Evolutionary conservation across 92 coral and sea anemone genomes (phyloP).

Genomic region (Parazoanthus atlanticus): DNA sequence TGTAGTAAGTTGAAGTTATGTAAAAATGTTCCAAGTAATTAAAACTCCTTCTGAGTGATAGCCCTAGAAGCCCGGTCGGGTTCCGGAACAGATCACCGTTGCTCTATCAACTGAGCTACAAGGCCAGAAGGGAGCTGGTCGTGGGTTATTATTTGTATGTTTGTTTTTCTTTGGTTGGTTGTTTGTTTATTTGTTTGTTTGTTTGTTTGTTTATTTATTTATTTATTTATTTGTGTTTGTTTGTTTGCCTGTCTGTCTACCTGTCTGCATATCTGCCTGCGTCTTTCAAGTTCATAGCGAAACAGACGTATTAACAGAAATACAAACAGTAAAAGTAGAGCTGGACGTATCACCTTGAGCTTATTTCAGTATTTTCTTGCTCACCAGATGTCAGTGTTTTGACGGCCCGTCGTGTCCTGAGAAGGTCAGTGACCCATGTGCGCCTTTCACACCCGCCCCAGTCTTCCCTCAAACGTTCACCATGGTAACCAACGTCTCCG

Average conservation of each 20-base stretch:
- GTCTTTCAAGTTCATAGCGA: neutral
- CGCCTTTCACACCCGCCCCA: constrained; percentile 61
- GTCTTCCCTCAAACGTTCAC: constrained; percentile 67
- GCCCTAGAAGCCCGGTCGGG: too few species aligned
- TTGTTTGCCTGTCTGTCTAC: neutral
- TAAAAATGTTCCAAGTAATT: too few species aligned
- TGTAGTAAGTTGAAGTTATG: too few species aligned
- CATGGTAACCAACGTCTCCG: constrained; percentile 42
- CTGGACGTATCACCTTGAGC: neutral
- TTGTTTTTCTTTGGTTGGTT: too few species aligned
- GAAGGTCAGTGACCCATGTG: constrained; percentile 57
- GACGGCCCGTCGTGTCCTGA: constrained; percentile 58
- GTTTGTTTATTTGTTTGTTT: too few species aligned
- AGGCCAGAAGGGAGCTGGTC: too few species aligned
- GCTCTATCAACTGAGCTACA: too few species aligned
- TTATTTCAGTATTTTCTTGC: neutral
- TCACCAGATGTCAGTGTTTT: constrained; percentile 61
- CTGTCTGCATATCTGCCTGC: neutral
- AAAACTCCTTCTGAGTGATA: too few species aligned
- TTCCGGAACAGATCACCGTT: too few species aligned
- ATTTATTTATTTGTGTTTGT: neutral
- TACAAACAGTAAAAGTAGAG: neutral
- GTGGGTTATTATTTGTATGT: too few species aligned
- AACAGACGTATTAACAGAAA: neutral
- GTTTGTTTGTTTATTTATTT: neutral